These are phyloP conservation scores for Neria commutata DNA, from an alignment of 2,888 invertebrate species.

Conservation along the genomic window DNA sequence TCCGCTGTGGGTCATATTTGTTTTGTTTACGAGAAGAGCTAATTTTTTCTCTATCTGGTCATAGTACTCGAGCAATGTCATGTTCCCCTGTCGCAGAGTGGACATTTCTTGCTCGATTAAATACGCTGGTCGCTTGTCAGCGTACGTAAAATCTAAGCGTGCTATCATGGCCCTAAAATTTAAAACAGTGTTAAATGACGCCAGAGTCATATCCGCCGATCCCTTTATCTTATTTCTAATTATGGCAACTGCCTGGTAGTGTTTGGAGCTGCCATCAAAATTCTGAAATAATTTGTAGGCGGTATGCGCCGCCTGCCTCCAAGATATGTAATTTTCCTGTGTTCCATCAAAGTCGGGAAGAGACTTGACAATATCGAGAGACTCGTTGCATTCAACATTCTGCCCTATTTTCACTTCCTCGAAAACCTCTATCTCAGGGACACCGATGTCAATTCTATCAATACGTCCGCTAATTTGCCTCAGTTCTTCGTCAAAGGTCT, in stretches of 20 bases:
- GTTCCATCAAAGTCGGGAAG: conserved; percentile 3
- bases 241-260: conserved; percentile 24
- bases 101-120: conserved; percentile 26
- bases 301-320: conserved; percentile 11
- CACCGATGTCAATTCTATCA: too few relatives aligned
- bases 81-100: not conserved
- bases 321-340: conserved; percentile 8
- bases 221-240: conserved; percentile 22
- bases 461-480: too few relatives aligned
- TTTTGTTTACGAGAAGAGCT: not conserved
- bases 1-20: not conserved
- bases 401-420: not conserved
- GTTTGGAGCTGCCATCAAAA: conserved; percentile 12
- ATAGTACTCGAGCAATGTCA: not conserved
- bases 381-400: not conserved
- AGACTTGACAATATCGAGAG: conserved; percentile 6
- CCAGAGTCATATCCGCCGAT: conserved; percentile 18
- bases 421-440: not conserved
- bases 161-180: conserved; percentile 28
- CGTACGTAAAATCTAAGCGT: conserved; percentile 31
- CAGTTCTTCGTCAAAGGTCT: too few relatives aligned
- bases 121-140: conserved; percentile 30
- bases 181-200: conserved; percentile 30
- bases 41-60: not conserved
- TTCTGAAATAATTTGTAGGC: conserved; percentile 12